Base-by-base conservation (phyloP, 2,113 vertebrate species). In the Martes martes region DNA sequence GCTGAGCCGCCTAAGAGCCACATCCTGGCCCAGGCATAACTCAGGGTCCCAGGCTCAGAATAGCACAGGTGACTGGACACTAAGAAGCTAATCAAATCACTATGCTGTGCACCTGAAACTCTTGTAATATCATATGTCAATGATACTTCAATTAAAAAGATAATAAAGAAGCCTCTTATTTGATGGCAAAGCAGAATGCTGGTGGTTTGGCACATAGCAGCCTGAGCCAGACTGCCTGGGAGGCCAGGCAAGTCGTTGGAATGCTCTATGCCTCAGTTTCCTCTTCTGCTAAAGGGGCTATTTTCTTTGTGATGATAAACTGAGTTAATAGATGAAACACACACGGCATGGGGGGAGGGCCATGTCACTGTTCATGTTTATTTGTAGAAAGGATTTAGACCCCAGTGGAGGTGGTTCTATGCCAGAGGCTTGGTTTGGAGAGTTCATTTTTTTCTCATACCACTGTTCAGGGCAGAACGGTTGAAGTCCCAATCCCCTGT, bases 1-100 rank as follows among this genome's bases (percentile, higher is more conserved):
- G 42, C 73, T 33, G 13, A 39, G 67, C 0, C 0, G 23, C 10
- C 26, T 91, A 19, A 63, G 61, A 52, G 33, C 61, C 28, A 3
- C 4, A 6, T 6, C 81, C 84, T 24, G 33, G 63, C 31, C 94
- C 4, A 23, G 80, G 36, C 65, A 31, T 42, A 76, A 16, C 47
- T 3, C 26, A 78, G 67, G 79, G 10, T 74, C 63, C 16, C 0
- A 0, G 52, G 39, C 55, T 82, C 65, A 55, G 8, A 28, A 45
- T 18, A 69, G 81, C 57, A 57, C 13, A 11, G 39, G 28, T 31
- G 36, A 42, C 55, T 15, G 47, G 57, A n/a, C 9, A 24, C 33
- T 11, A 16, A 31, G 74, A 47, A 78, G 74, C 42, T 78, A 16
- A 18, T 26, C 15, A 3, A 47, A 78, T 47, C 74, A 31, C 42